phyloP scores from a whole-genome alignment of 2,888 invertebrate species.

The Drosophila vallismaia region DNA sequence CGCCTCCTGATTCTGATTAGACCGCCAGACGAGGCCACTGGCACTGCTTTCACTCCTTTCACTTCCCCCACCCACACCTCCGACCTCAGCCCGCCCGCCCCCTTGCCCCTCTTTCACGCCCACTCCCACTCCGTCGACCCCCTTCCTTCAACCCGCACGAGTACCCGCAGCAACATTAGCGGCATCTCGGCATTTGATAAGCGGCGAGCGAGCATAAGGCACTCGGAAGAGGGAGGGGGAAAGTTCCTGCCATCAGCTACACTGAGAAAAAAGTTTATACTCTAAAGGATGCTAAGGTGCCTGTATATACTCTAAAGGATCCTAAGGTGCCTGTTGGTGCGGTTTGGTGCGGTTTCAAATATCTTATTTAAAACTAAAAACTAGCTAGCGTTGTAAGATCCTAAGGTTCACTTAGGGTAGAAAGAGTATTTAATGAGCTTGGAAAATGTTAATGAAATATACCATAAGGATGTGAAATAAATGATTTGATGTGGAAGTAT shows the following conservation, averaged over 20 bases:
- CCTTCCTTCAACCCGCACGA: slow-evolving; percentile 27
- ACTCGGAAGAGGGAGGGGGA: slow-evolving; percentile 3
- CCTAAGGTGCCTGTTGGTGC: no score
- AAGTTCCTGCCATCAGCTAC: slow-evolving; percentile 4
- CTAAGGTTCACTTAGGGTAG: no score
- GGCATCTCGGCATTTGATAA: slow-evolving; percentile 71
- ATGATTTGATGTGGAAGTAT: no score
- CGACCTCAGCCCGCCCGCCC: background rate
- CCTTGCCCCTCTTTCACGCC: background rate
- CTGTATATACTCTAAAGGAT: no score
- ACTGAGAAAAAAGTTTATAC: background rate
- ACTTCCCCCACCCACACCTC: background rate
- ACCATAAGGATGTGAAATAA: no score
- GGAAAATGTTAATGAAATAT: no score
- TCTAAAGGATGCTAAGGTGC: no score
- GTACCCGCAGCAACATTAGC: slow-evolving; percentile 66
- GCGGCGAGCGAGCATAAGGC: slow-evolving; percentile 74
- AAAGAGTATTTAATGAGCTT: background rate
- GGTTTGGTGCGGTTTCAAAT: no score
- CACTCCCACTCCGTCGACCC: background rate
- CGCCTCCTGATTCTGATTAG: slow-evolving; percentile 77
- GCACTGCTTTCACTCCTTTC: slow-evolving; percentile 8
- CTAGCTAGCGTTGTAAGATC: no score
- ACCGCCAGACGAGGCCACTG: slow-evolving; percentile 55
- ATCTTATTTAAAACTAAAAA: no score